phyloP scores from a whole-genome alignment of 2,113 vertebrate species.

The Heloderma charlesbogerti region DNA sequence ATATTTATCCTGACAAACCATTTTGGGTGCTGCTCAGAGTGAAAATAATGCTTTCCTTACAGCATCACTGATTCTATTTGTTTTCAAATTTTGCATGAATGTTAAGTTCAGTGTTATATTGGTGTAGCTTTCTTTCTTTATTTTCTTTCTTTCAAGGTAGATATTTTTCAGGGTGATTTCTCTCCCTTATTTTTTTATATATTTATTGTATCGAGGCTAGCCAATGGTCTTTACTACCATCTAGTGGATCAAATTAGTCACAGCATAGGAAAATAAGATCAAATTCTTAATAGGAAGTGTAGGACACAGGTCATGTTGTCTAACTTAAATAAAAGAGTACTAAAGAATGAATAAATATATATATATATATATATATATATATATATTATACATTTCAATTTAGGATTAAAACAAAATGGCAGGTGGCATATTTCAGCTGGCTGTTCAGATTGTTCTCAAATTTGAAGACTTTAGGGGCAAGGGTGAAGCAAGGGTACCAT shows the following conservation, averaged over 20 bases:
- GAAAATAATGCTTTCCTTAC: conserved; percentile 45
- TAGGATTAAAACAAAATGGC: neutral
- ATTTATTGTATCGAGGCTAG: conserved; percentile 28
- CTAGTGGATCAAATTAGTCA: conserved; percentile 74
- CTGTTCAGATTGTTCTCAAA: neutral
- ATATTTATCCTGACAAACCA: conserved; percentile 79
- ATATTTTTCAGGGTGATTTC: neutral
- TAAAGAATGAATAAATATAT: neutral
- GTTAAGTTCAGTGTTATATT: conserved; percentile 49
- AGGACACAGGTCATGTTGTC: accelerated
- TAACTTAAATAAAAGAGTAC: neutral
- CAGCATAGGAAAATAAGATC: conserved; percentile 33
- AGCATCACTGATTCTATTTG: conserved; percentile 42
- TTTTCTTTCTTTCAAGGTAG: accelerated
- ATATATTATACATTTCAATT: neutral
- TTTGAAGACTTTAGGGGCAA: neutral
- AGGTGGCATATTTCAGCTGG: neutral
- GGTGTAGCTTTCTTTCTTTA: neutral
- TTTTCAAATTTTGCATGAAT: conserved; percentile 16
- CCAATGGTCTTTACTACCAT: conserved; percentile 80
- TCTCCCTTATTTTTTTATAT: neutral
- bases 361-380: neutral
- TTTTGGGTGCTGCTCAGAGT: conserved; percentile 57
- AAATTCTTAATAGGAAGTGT: neutral
- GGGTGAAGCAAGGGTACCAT: neutral